Evolutionary conservation across 2,113 vertebrate species (phyloP), one percentile per base, ranked within the genome.

Genomic region (Misgurnus anguillicaudatus): DNA sequence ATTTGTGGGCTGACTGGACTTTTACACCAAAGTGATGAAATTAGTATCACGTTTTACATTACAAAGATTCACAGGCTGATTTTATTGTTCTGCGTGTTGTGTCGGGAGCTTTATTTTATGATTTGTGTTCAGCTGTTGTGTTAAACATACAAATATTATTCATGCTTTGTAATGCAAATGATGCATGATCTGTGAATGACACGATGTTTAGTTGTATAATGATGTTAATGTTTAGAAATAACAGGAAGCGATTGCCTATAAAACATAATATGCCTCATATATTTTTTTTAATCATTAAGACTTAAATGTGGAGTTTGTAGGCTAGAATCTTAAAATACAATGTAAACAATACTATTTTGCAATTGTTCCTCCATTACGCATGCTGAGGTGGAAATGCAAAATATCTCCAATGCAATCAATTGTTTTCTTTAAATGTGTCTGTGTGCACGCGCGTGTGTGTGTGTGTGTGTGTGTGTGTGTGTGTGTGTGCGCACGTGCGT

Each of bases 161-260:
- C 38, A 72, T 58, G 53, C 42, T 72, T 72, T 72, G 70, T 58
- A 42, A 73, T 60, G 70, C 70, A 73, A 73, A 73, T 73, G 70
- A 73, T 58, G 38, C 70, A 58, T 42, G 70, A 21, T 58, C n/a
- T 73, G 38, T 73, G 70, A 73, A 73, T 24, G 17, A 73, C 41
- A 39, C 53, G 58, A 73, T 39, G 41, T 73, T 73, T 72, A 58
- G 38, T 36, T 42, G n/a, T 3, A 4, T 39, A 72, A 41, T 21
- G 17, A 17, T 42, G 36, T 2, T 73, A 72, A 58, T 16, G 11
- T 55, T 58, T 42, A 72, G 10, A 72, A n/a, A 72, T 19, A 72
- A 14, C 10, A 72, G 13, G 51, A 17, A 70, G 68, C 0, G 3
- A 71, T 39, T 57, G 31, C 69, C 51, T 39, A n/a, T 71, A 70